phyloP scores from a whole-genome alignment of 2,113 vertebrate species.

The Melanerpes formicivorus region DNA sequence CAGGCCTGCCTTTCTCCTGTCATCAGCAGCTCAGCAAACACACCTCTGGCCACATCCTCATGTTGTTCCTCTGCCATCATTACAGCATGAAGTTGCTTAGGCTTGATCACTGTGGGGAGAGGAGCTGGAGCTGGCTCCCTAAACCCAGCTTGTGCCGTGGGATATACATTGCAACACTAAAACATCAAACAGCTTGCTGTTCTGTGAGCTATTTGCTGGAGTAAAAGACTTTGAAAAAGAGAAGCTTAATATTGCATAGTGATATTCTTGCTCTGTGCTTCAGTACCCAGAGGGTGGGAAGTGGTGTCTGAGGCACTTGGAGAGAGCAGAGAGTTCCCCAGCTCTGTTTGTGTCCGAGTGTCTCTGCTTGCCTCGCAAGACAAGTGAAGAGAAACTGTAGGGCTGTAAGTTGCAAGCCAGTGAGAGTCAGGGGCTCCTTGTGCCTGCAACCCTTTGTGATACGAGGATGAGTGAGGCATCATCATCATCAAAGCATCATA shows the following conservation, averaged over 20 bases:
- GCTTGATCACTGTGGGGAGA: slow-evolving; percentile 1
- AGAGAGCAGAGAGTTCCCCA: not conserved
- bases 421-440: not conserved
- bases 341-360: not conserved
- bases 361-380: not conserved
- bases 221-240: slow-evolving; percentile 1
- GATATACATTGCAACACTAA: slow-evolving; percentile 10
- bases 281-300: not conserved
- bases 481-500: not conserved
- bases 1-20: not conserved
- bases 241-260: not conserved
- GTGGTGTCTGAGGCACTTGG: not conserved
- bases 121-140: not conserved
- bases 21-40: not conserved
- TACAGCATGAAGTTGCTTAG: not conserved
- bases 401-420: not conserved
- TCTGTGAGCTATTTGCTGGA: slow-evolving; percentile 51
- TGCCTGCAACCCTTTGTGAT: not conserved
- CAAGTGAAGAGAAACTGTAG: not conserved
- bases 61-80: not conserved
- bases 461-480: accelerated
- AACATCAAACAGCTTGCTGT: slow-evolving; percentile 44
- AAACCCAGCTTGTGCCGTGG: not conserved
- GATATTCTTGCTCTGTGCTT: not conserved
- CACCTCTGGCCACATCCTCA: slow-evolving; percentile 28